phyloP scores from a whole-genome alignment of 2,888 invertebrate species.

The Hoplodrina ambigua region DNA sequence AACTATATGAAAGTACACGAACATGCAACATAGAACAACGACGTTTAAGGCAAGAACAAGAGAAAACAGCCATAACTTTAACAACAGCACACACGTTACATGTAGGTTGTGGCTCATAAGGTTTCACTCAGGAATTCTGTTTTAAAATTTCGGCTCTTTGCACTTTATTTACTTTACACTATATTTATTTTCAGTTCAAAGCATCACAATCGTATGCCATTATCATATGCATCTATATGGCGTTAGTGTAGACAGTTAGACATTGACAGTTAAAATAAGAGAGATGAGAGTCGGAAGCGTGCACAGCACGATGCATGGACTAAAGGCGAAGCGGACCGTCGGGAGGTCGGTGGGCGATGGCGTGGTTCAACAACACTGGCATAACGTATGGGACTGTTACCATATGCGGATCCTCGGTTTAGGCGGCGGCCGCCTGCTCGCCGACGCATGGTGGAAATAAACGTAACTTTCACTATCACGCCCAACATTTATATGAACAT shows the following conservation, averaged over 20 bases:
- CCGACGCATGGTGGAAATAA: slow-evolving; percentile 90
- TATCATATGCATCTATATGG: slow-evolving; percentile 63
- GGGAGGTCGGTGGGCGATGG: slow-evolving; percentile 78
- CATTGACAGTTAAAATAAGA: slow-evolving; percentile 63
- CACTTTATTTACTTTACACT: slow-evolving; percentile 31
- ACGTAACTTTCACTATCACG: slow-evolving; percentile 79
- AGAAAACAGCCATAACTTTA: slow-evolving; percentile 60
- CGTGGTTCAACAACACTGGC: slow-evolving; percentile 81
- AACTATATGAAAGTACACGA: slow-evolving; percentile 60
- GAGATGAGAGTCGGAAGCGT: slow-evolving; percentile 83
- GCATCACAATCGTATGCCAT: slow-evolving; percentile 56
- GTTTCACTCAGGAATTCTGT: slow-evolving; percentile 35
- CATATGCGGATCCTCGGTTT: slow-evolving; percentile 98
- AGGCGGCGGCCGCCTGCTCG: slow-evolving; percentile 94
- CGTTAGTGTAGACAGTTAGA: slow-evolving; percentile 59
- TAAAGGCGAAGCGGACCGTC: slow-evolving; percentile 84
- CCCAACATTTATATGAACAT: slow-evolving; percentile 66
- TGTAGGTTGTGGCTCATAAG: slow-evolving; percentile 29
- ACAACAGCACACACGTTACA: slow-evolving; percentile 47
- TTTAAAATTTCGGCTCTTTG: slow-evolving; percentile 55
- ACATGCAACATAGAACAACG: slow-evolving; percentile 82
- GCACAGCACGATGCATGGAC: slow-evolving; percentile 87
- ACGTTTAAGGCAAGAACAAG: slow-evolving; percentile 57
- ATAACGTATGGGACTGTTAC: slow-evolving; percentile 91
- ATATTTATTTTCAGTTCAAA: slow-evolving; percentile 37